Percentiles rank a stretch among this genome's conserved stretches.
These are phyloP conservation scores for Mormyrus lacerda DNA, from an alignment of 2,113 vertebrate species.

Conservation along the genomic window DNA sequence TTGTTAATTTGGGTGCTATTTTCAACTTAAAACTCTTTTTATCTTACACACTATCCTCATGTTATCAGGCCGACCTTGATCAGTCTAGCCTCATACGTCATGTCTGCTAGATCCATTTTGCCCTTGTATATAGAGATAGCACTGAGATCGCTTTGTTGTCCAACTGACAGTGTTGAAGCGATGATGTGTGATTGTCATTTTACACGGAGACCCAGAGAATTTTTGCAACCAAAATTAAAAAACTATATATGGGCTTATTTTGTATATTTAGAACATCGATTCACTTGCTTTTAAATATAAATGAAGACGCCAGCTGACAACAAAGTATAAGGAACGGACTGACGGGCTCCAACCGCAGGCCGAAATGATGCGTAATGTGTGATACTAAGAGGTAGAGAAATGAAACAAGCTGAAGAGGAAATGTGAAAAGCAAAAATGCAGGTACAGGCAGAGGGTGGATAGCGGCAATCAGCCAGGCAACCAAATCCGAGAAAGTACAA, in stretches of 20 bases:
- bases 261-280: not conserved
- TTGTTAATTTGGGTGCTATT: not conserved
- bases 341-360: not conserved
- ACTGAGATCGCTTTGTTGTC: slow-evolving; percentile 25
- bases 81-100: not conserved
- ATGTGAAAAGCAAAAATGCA: not conserved
- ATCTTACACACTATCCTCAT: not conserved
- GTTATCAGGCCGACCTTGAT: slow-evolving; percentile 9
- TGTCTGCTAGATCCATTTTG: slow-evolving; percentile 27
- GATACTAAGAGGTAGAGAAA: not conserved
- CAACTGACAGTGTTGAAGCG: slow-evolving; percentile 35
- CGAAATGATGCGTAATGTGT: not conserved
- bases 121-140: slow-evolving; percentile 39
- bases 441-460: not conserved
- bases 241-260: not conserved
- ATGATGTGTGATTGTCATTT: slow-evolving; percentile 22
- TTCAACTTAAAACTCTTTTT: slow-evolving; percentile 6
- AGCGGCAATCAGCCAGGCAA: not conserved
- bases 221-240: not conserved
- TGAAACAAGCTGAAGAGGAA: not conserved
- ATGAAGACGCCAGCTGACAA: not conserved
- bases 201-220: not conserved
- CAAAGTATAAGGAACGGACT: not conserved
- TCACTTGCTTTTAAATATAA: slow-evolving; percentile 7
- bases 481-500: not conserved